Percentiles rank a stretch among this genome's conserved stretches.
Evolutionary conservation across 64 coral and sea anemone species (phyloP).

Genomic region (Actinia tenebrosa): DNA sequence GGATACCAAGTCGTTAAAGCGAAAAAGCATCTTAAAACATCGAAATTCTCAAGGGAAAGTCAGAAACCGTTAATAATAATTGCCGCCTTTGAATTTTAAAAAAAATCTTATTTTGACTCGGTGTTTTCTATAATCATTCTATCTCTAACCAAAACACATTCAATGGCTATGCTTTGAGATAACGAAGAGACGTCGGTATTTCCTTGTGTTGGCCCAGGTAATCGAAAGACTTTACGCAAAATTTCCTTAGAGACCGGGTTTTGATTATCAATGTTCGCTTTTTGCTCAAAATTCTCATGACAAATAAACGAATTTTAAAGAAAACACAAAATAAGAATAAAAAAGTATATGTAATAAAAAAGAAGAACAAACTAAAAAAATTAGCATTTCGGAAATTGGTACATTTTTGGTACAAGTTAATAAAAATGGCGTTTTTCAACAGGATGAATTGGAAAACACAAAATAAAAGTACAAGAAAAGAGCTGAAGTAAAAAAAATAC

Average conservation of each 20-base stretch:
- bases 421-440: neutral
- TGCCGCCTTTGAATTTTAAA: neutral
- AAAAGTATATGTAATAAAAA: neutral
- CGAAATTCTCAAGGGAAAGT: neutral
- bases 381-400: neutral
- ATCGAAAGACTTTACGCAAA: neutral
- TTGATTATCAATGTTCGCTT: neutral
- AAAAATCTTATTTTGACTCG: neutral
- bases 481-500: neutral
- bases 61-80: neutral
- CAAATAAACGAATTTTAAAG: neutral
- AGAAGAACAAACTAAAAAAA: neutral
- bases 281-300: neutral
- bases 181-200: neutral
- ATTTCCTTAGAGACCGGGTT: neutral
- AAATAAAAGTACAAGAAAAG: neutral
- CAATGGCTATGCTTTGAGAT: neutral
- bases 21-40: neutral
- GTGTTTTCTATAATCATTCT: neutral
- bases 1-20: neutral
- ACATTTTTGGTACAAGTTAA: neutral
- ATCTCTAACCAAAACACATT: neutral
- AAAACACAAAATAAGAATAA: neutral
- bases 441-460: neutral
- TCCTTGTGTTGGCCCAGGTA: neutral